Evolutionary conservation across 2,888 invertebrate species (phyloP), one percentile per base, ranked within the genome.

Genomic region (Diaperis boleti): DNA sequence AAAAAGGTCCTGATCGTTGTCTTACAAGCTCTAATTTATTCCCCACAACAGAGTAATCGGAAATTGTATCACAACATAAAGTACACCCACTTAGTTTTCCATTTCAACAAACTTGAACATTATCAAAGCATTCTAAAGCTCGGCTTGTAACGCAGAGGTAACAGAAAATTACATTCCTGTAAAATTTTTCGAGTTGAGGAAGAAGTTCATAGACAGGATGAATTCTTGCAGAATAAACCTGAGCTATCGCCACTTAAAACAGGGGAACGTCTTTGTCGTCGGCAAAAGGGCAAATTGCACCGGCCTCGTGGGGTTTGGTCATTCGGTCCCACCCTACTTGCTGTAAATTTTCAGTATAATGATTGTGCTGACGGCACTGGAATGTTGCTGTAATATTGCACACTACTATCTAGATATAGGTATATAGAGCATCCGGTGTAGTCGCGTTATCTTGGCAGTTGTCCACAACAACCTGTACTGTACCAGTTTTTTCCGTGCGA

Each of bases 11-110:
- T 39, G 3, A 39, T 2, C 39, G 3, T 39, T 8, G 5, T 26
- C 26, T 26, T 26, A 6, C 6, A 26, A 6, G 26, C 5, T 6
- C 14, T n/a, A n/a, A n/a, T n/a, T n/a, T n/a, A n/a, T 42, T 26
- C 18, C 45, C 11, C 18, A 45, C 45, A 45, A 45, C 45, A 15
- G 49, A 50, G n/a, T 50, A 31, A 52, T 56, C 26, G 8, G 39
- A 13, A 47, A 57, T 57, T 45, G 57, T 47, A 29, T 42, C 56
- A 33, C 44, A 44, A 56, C 42, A 57, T 39, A 41, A 39, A 49
- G 49, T 62, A 64, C 83, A 83, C 83, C 82, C 76, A 83, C 84
- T 84, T 83, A 84, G 85, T 85, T 85, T 85, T 85, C 85, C 84
- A 83, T 85, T 82, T 83, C 84, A 82, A 82, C 84, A 83, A 82